Conservation (phyloP, 2,888 invertebrate species). For the Norana najaformis region DNA sequence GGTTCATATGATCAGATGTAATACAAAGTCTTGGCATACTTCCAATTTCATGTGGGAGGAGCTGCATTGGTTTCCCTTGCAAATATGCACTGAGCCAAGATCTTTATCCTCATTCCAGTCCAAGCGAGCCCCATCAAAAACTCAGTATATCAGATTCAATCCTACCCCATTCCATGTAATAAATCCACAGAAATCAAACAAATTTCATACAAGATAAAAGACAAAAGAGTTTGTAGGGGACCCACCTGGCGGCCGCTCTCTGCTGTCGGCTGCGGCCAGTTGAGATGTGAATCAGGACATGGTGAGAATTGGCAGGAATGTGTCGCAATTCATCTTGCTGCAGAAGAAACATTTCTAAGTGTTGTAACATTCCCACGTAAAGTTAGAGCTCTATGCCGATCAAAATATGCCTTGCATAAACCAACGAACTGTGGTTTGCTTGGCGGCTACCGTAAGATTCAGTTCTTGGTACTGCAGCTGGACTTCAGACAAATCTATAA, state of each 20-base stretch:
- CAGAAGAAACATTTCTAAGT: conserved; percentile 38
- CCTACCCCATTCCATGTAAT: not conserved
- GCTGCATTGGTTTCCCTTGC: too few relatives aligned
- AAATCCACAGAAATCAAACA: not conserved
- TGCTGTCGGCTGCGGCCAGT: conserved; percentile 26
- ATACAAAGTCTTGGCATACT: too few relatives aligned
- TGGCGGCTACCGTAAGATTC: too few relatives aligned
- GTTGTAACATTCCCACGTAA: not conserved
- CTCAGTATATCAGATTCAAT: not conserved
- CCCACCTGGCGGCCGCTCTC: not conserved
- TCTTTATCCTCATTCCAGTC: too few relatives aligned
- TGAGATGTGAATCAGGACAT: conserved; percentile 73
- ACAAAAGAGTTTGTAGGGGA: not conserved
- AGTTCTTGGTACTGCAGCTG: too few relatives aligned
- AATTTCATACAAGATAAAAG: not conserved
- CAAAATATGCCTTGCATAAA: not conserved
- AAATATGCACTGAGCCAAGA: too few relatives aligned
- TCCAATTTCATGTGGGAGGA: too few relatives aligned
- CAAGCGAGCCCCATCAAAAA: not conserved
- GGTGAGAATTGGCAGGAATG: conserved; percentile 85
- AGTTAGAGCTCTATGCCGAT: not conserved
- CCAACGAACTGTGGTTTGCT: not conserved
- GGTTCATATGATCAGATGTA: too few relatives aligned
- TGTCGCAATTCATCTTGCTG: conserved; percentile 78
- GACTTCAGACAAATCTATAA: not conserved